Base-by-base conservation (phyloP, 2,797 vertebrate species). In the Neopelma chrysocephalum region DNA sequence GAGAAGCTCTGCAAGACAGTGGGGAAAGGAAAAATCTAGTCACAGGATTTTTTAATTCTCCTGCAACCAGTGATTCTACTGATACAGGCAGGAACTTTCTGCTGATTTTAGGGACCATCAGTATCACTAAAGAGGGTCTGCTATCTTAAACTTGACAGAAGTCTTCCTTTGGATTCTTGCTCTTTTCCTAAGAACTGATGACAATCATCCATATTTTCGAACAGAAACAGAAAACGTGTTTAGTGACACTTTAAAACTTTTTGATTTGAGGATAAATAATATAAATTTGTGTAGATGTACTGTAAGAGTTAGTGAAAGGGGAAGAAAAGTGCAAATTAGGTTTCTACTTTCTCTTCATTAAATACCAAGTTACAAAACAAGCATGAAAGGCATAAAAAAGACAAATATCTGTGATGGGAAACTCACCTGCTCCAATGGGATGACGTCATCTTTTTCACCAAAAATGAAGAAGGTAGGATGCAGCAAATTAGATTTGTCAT, bases 381-480 rank as follows among this genome's bases (percentile, higher is more conserved):
- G 20, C 56, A 66, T 10, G 8, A 78, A 84, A 90, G 86, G 1
- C 23, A 27, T 47, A 56, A 40, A 50, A 60, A 69, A 56, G 15
- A 31, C 3, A 61, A 64, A 22, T 29, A 45, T 29, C 21, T 87
- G 20, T 69, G 18, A 54, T 11, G 17, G 26, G 34, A 76, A 57
- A 80, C 92, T 95, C 65, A 99, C 99, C 96, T 99, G 98, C 14
- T 99, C 98, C 48, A 98, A 96, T 23, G 99, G 98, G 72, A 99
- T 98, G 25, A 97, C 1, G 0, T 71, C 5, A 90, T 99, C 99
- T 0, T 99, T 99, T 86, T 99, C 99, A 5, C 71, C 99, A 97
- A 99, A 99, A 95, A 99, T 98, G 78, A 99, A 99, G 76, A 99
- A 96, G 0, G 98, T 99, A 15, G 99, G 99, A 91, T 98, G 98